Evolutionary conservation across 2,888 invertebrate genomes (phyloP), one percentile per base, ranked within the genome.

Genomic region (Diogma glabrata): DNA sequence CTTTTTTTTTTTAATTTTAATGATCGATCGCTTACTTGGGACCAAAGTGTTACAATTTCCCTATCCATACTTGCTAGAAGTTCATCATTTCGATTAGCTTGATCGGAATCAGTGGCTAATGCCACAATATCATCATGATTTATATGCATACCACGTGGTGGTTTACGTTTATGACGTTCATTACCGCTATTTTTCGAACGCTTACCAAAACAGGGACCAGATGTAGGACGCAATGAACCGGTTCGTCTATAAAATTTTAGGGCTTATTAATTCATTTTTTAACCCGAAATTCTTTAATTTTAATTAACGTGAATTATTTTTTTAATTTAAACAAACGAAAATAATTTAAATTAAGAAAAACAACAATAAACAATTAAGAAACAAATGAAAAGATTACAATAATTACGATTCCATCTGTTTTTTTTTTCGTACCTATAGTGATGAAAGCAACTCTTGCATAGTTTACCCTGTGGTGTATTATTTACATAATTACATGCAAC

Each of bases 101-200:
- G 23, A 23, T 49, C 19, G 38, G 23, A 47, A 20, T 30, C 30
- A 14, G 48, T 30, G 55, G 93, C 93, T 78, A 96, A 82, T 61
- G 88, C 83, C 60, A 90, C 85, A 70, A 96, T 80, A 77, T 95
- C 95, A 72, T 95, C 95, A 73, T 93, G 89, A 79, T 92, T 93
- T 75, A 96, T 88, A 77, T 91, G 90, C 86, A 96, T 93, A 72
- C 95, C 95, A 64, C 88, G 85, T 55, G 95, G 95, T 63, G 95
- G 88, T 69, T 89, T 88, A 66, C 92, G 84, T 73, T 82, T 82
- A 73, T 81, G 80, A 70, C 69, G 67, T 57, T 72, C 67, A 49
- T 65, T 64, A 59, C 63, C 66, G 56, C 64, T 63, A 52, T 65
- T 64, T 57, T 69, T 63, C 60, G 50, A 46, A 30, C 55, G 56